Percentiles rank a stretch among this genome's conserved stretches.
Evolutionary conservation across 2,888 invertebrate genomes (phyloP).

Genomic region (Cybosia mesomella): DNA sequence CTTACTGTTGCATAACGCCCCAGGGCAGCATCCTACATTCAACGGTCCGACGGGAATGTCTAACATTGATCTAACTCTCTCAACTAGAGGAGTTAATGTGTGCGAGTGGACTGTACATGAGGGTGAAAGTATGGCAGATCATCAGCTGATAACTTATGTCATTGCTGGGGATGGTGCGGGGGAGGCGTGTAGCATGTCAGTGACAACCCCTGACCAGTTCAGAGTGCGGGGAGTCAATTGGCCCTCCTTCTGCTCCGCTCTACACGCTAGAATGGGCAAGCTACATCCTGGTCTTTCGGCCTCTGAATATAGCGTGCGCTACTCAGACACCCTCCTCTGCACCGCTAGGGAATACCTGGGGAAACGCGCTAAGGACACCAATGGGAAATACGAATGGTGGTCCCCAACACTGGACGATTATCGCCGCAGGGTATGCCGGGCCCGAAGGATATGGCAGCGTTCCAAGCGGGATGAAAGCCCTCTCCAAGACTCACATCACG

Average conservation of each 20-base stretch:
- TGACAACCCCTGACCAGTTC: neutral
- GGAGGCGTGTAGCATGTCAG: neutral
- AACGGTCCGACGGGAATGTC: conserved; percentile 32
- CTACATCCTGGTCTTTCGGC: neutral
- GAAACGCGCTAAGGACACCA: neutral
- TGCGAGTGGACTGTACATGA: conserved; percentile 32
- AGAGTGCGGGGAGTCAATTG: conserved; percentile 1
- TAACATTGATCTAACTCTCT: conserved; percentile 47
- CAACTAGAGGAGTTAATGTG: conserved; percentile 25
- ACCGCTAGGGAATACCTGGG: neutral
- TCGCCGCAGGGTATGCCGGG: neutral
- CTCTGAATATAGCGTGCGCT: neutral
- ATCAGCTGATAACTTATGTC: neutral
- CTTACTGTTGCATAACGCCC: neutral
- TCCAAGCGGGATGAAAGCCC: neutral
- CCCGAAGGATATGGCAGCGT: too few species aligned
- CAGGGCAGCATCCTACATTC: conserved; percentile 29
- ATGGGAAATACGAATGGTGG: too few species aligned
- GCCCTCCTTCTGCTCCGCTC: neutral
- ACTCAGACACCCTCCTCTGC: neutral
- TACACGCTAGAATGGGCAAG: neutral
- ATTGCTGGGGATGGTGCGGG: neutral
- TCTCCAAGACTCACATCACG: neutral
- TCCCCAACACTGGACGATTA: too few species aligned
- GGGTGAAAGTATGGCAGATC: conserved; percentile 9